Percentiles rank a stretch among this genome's conserved stretches.
Conservation (phyloP, 2,113 vertebrate species). For the Gallinago media region DNA sequence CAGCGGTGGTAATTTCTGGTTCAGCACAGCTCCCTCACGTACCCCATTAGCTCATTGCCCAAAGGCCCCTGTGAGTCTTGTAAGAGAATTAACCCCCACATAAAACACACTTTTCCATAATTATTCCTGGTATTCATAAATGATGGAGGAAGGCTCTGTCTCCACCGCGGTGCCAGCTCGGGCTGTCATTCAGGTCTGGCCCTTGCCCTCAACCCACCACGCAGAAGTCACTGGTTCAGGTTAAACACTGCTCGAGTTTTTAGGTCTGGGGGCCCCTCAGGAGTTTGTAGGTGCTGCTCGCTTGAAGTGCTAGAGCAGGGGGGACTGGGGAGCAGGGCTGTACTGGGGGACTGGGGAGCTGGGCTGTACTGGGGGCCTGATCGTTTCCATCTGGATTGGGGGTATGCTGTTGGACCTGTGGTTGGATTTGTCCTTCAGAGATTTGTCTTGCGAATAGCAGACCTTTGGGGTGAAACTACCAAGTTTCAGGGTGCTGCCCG, state of each 20-base stretch:
- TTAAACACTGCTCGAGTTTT: background rate
- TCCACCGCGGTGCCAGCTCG: background rate
- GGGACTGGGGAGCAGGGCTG: background rate
- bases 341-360: background rate
- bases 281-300: background rate
- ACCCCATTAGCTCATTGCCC: background rate
- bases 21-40: background rate
- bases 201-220: background rate
- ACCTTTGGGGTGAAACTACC: background rate
- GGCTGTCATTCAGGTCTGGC: background rate
- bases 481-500: background rate
- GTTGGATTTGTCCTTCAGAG: fast-evolving
- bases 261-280: background rate
- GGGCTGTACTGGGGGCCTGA: fast-evolving
- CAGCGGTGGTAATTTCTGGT: background rate
- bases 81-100: background rate
- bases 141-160: background rate
- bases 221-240: background rate
- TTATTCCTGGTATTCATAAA: conserved; percentile 7
- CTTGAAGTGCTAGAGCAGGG: background rate
- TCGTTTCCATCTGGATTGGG: background rate
- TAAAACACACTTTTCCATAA: background rate
- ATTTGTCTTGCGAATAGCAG: background rate
- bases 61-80: background rate
- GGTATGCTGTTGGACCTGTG: background rate